Evolutionary conservation across 2,797 vertebrate genomes (phyloP), one percentile per base, ranked within the genome.

Genomic region (Pelobates cultripes): DNA sequence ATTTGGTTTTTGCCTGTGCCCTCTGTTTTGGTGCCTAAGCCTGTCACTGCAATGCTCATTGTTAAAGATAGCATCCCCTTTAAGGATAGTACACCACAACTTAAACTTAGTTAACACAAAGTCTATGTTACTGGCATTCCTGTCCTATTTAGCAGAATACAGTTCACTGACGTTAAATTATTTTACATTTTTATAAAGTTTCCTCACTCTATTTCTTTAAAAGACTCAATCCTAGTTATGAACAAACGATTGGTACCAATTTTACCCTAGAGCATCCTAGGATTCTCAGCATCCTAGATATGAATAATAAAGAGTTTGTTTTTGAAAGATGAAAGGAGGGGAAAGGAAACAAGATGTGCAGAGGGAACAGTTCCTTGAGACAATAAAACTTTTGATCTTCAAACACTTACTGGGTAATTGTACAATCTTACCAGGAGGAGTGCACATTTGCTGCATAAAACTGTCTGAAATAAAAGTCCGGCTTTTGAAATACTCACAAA

Each of bases 231-330:
- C 41, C 82, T 75, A 67, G 57, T 64, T 64, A 28, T 13, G 57
- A 79, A 84, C 80, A 84, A 85, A 78, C 86, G 75, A 71, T 57
- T 84, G 68, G 70, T 79, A 28, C 74, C 83, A 86, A 84, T 79
- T 64, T 83, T 72, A 82, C 40, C 79, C 80, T 67, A 0, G 75
- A 86, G 85, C 84, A 66, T n/a, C n/a, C n/a, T n/a, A n/a, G n/a
- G 61, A 43, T 43, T 17, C 0, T 17, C 79, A 82, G 64, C 70
- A 83, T 44, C 45, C 8, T 13, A 44, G 12, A 13, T 17, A 57
- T 66, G 72, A 1, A 75, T 77, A 75, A 69, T 72, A 70, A 83
- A 86, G 47, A 51, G 47, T 6, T 79, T 55, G 73, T 43, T 83
- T 66, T 43, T 44, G 79, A 71, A n/a, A 84, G 44, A 61, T 66